Base-by-base conservation (phyloP, 2,888 invertebrate genomes). In the Macaria liturata region DNA sequence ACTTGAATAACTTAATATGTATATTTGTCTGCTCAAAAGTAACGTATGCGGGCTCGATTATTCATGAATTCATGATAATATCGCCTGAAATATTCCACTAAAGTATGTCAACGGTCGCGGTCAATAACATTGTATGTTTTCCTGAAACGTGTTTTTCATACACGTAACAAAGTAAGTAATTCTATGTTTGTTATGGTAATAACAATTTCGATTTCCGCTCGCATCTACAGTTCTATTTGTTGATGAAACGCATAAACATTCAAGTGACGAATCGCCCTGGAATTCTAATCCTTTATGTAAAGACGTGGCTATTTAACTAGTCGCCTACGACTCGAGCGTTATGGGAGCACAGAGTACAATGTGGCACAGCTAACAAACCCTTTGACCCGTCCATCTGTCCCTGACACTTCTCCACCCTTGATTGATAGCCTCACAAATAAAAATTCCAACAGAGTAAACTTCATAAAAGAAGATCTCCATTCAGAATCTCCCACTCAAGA, bases 391-490 rank as follows among this genome's bases (percentile, higher is more conserved):
- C 71, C 67, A 66, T 70, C 64, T 58, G 59, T 59, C 66, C 64
- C 66, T 74, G 74, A 75, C 78, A 77, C 67, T 68, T 67, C 70
- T 71, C 68, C 69, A 69, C 65, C 51, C 70, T 74, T 84, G 86
- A 85, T 86, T 83, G 81, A 86, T 85, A 78, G 75, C 78, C 67
- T 45, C 42, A 46, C 32, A 39, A 39, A 37, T 49, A 46, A 68
- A 66, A 54, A 59, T 52, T 57, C 43, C 63, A 69, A 66, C 67
- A 68, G 67, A 62, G 60, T 53, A 55, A 46, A 9, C 46, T 48
- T 53, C 52, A 42, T 59, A 59, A 62, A 61, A 54, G 56, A 58
- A 61, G 65, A 70, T 61, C 56, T 68, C 68, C 62, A 69, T 71
- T 65, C 62, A 65, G 59, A 58, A 49, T 58, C 48, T 61, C 54